Base-by-base conservation (phyloP, 2,888 invertebrate species). In the Teleogryllus oceanicus region DNA sequence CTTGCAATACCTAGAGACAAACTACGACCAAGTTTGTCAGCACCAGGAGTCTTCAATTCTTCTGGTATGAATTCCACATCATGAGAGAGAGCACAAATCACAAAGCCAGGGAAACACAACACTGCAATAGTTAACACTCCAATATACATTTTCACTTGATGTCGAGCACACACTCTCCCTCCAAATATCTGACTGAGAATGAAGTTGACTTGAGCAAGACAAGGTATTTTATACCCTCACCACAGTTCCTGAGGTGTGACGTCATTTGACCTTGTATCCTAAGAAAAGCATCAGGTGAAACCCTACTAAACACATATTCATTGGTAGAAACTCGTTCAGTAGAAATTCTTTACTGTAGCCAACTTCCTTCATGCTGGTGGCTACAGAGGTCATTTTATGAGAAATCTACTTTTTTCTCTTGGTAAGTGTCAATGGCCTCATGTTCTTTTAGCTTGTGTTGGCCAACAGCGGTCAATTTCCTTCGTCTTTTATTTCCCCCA, bases 31-130 rank as follows among this genome's bases (percentile, higher is more conserved):
- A 74, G 77, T 11, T 77, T 78, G 37, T 80, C 77, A 12, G 77
- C 24, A 11, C 78, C 75, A 37, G 50, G n/a, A 18, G 78, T 79
- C 2, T 77, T 74, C 62, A 80, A 75, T 74, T 79, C 79, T 10
- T 80, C 80, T 74, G 81, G 81, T 21, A 80, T 75, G 21, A 79
- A 20, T 74, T 80, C 79, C n/a, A 80, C 80, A 12, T 79, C 79
- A 75, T 20, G 75, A 51, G n/a, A 16, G 50, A 37, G 37, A 37
- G 37, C 37, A 37, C 37, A 37, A 37, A 37, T 37, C 37, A 37
- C 37, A 37, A 37, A 8, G 37, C 37, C 37, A 37, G 37, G 37
- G 37, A 37, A 37, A 37, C 37, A 37, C 37, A 37, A 37, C 37
- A 37, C 37, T 37, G 37, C 37, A 37, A 37, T 37, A 37, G 37